These are phyloP conservation scores for Beaufortia kweichowensis DNA, from an alignment of 2,113 vertebrate species.

Conservation along the genomic window DNA sequence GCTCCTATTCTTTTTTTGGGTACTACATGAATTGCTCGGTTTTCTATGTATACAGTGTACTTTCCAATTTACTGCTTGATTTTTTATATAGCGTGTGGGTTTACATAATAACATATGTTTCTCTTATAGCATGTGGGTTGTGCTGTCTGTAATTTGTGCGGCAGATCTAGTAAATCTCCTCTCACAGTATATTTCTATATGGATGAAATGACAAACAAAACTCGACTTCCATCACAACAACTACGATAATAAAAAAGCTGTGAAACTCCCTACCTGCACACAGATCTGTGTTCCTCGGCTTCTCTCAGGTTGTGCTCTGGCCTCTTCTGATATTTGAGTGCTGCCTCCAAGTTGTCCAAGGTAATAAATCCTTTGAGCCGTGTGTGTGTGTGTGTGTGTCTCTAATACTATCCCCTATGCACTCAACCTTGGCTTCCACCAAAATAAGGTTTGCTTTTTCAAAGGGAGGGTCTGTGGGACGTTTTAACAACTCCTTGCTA, in stretches of 20 bases:
- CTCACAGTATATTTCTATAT: too few species aligned
- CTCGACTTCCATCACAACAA: neutral
- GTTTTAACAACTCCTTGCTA: slow-evolving; percentile 35
- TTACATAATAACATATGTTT: too few species aligned
- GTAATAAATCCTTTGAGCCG: slow-evolving; percentile 73
- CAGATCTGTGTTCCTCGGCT: slow-evolving; percentile 62
- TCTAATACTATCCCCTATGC: slow-evolving; percentile 40
- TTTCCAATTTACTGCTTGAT: too few species aligned
- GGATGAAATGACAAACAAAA: too few species aligned
- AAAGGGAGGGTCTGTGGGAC: slow-evolving; percentile 25
- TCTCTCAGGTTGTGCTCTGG: slow-evolving; percentile 63
- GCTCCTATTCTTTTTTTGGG: neutral
- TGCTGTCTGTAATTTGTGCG: too few species aligned
- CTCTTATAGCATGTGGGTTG: too few species aligned
- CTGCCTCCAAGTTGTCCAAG: slow-evolving; percentile 61
- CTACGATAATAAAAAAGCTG: slow-evolving; percentile 36
- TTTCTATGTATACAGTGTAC: too few species aligned
- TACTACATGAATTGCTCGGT: neutral
- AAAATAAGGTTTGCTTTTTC: slow-evolving; percentile 67
- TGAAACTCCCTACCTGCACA: slow-evolving; percentile 70
- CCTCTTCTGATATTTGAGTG: slow-evolving; percentile 62
- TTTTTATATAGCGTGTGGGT: too few species aligned
- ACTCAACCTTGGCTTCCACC: slow-evolving; percentile 60
- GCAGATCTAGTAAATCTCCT: too few species aligned
- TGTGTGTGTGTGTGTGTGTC: slow-evolving; percentile 51